Percentiles rank a stretch among this genome's conserved stretches.
phyloP scores from a whole-genome alignment of 2,797 vertebrate species.

The Peromyscus melanophrys region DNA sequence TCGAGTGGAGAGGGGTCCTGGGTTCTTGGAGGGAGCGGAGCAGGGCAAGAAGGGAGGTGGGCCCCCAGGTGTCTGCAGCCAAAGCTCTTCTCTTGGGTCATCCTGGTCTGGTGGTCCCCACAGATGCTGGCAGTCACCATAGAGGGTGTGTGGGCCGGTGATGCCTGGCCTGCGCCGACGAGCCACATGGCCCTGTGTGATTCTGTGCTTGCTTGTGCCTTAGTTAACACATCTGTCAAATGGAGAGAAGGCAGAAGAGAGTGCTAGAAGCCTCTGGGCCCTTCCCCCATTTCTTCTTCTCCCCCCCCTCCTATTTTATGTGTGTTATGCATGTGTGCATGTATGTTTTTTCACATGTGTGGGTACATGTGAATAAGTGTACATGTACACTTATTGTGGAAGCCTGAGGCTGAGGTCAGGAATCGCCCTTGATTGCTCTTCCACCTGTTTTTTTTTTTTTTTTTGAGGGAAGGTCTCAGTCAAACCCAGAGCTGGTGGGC shows the following conservation, averaged over 20 bases:
- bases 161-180: background rate
- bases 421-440: background rate
- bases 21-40: background rate
- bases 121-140: too few relatives aligned
- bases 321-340: background rate
- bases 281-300: background rate
- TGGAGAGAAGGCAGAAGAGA: background rate
- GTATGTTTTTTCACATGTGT: background rate
- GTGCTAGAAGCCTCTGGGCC: background rate
- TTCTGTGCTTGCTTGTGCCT: background rate
- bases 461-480: background rate
- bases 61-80: too few relatives aligned
- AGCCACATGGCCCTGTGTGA: accelerated
- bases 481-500: background rate
- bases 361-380: background rate
- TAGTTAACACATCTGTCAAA: background rate
- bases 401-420: background rate
- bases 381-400: background rate
- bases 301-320: background rate
- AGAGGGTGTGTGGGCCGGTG: accelerated
- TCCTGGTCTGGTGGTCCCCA: background rate
- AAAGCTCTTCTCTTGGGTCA: background rate
- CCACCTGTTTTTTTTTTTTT: background rate
- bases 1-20: background rate
- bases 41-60: too few relatives aligned